Evolutionary conservation across 1,140 invertebrate species (phyloP), one percentile per base, ranked within the genome.

Genomic region (Bombus soroeensis): DNA sequence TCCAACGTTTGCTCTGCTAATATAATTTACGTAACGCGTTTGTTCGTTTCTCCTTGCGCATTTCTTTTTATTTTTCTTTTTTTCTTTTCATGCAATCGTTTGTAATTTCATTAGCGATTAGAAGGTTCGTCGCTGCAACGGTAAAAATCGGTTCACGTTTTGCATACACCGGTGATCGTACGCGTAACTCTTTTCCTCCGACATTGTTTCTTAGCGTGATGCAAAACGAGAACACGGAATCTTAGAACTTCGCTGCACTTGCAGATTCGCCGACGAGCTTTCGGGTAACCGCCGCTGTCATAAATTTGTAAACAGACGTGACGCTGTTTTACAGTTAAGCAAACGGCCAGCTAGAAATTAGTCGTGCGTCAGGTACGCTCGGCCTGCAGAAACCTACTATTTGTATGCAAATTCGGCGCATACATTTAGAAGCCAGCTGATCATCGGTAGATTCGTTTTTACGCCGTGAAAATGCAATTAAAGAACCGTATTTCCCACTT

Each of bases 261-360:
- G 62, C 78, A 75, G 72, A 32, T 64, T 28, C 10, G 37, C n/a
- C 22, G 13, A n/a, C 71, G 28, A 88, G 73, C 62, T 71, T 81
- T 28, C 62, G 72, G 87, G 81, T 85, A 81, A 85, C 74, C 72
- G 28, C 3, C 74, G 59, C 62, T 25, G 73, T 70, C 9, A 80
- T 57, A 66, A 78, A 83, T 81, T 85, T 66, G 86, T 53, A 75
- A 74, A 87, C 76, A 71, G 37, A 22, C 34, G 32, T 39, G 22
- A 41, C 34, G 62, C n/a, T 43, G 39, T 83, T 78, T 90, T 89
- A 90, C 88, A 85, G 89, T 89, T 90, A 90, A 57, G 53, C 37
- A 72, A 41, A 87, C 77, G 64, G 78, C 53, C 53, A 53, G 59
- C 59, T 87, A 75, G 82, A 66, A 79, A 87, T 87, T 79, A 70